Percentiles rank a stretch among this genome's conserved stretches.
phyloP scores from a whole-genome alignment of 2,888 invertebrate species.

The Zaprionus bogoriensis region DNA sequence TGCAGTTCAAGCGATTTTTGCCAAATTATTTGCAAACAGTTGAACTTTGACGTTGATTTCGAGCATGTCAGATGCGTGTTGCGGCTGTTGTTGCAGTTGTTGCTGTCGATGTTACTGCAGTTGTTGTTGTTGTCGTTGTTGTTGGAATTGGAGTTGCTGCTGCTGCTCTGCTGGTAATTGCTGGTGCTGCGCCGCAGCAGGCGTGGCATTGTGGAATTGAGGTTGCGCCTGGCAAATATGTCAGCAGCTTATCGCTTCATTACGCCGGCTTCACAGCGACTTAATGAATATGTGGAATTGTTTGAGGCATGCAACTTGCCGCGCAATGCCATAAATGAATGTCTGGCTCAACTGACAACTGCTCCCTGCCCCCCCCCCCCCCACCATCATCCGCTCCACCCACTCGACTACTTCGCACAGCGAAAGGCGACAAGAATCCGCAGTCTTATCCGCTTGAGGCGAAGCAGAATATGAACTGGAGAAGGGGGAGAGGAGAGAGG shows the following conservation, averaged over 20 bases:
- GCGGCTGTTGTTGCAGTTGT: slow-evolving; percentile 4
- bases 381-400: neutral
- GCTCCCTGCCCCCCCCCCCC: neutral
- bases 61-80: slow-evolving; percentile 42
- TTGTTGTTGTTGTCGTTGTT: slow-evolving; percentile 27
- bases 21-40: slow-evolving; percentile 68
- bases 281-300: slow-evolving; percentile 41
- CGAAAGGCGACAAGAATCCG: slow-evolving; percentile 23
- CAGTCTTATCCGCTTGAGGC: slow-evolving; percentile 15
- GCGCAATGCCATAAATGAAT: slow-evolving; percentile 45
- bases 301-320: slow-evolving; percentile 35
- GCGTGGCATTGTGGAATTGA: slow-evolving; percentile 39
- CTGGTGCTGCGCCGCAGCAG: slow-evolving; percentile 19
- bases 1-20: slow-evolving; percentile 62
- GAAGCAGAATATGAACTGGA: neutral
- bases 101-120: slow-evolving; percentile 35
- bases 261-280: slow-evolving; percentile 55
- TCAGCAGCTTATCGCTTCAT: slow-evolving; percentile 67
- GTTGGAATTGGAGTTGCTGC: slow-evolving; percentile 32
- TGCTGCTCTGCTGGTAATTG: slow-evolving; percentile 46
- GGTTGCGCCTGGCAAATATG: slow-evolving; percentile 64
- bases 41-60: slow-evolving; percentile 64
- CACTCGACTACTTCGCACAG: slow-evolving; percentile 22
- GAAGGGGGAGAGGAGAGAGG: too few relatives aligned
- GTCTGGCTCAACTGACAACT: slow-evolving; percentile 15